Evolutionary conservation across 2,113 vertebrate genomes (phyloP).

Genomic region (Donacobius atricapilla): DNA sequence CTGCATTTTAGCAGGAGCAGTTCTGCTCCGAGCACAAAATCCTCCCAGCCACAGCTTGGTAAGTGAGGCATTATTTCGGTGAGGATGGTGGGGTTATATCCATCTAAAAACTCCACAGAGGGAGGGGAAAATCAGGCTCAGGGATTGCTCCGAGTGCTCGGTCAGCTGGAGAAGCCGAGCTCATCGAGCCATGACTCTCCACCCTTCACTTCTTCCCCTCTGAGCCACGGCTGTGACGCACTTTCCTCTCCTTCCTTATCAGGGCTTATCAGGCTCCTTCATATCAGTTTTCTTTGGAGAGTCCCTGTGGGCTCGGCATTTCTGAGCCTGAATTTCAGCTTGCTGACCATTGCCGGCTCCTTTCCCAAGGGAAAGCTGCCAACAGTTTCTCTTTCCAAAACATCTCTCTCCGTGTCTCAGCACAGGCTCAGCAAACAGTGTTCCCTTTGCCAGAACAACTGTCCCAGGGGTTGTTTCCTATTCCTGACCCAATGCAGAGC

Average conservation of each 20-base stretch:
- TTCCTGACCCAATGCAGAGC: too few relatives aligned
- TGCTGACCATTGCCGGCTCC: too few relatives aligned
- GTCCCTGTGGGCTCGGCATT: too few relatives aligned
- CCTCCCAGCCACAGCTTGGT: background rate
- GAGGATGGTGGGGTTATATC: background rate
- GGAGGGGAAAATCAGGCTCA: background rate
- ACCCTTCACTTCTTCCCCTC: background rate
- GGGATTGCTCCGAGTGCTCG: background rate
- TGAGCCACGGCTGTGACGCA: background rate
- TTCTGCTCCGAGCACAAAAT: background rate
- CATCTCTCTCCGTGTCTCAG: too few relatives aligned
- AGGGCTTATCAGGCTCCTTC: too few relatives aligned
- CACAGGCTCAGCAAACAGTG: too few relatives aligned
- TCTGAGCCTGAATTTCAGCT: too few relatives aligned
- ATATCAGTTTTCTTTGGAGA: fast-evolving
- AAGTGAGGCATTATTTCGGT: background rate
- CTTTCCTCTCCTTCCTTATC: background rate
- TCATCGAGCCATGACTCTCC: background rate
- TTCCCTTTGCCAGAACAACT: too few relatives aligned
- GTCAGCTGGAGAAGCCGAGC: background rate
- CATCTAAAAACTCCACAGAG: background rate
- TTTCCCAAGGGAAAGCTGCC: too few relatives aligned
- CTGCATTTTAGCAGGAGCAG: background rate
- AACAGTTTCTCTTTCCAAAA: too few relatives aligned
- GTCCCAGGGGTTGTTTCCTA: too few relatives aligned